A percentile compares a stretch with the other conserved stretches of the same genome.
Conservation (phyloP, 2,113 vertebrate species). For the Hippopotamus amphibius region DNA sequence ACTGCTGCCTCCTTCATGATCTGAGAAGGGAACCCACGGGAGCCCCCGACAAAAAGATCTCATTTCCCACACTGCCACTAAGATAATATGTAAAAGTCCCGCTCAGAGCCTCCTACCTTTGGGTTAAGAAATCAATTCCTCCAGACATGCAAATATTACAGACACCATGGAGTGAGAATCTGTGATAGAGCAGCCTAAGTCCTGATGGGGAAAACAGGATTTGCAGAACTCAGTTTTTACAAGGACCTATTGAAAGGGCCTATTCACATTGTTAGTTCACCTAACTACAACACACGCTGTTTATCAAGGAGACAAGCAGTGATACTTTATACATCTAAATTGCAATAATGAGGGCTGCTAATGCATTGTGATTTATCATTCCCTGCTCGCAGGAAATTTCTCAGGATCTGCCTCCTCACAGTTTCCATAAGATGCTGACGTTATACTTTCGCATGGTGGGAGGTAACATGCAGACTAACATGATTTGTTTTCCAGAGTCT, state of each 20-base stretch:
- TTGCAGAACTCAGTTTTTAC: background rate
- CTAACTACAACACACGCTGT: background rate
- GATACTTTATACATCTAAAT: background rate
- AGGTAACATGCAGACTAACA: background rate
- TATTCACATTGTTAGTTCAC: background rate
- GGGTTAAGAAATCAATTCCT: conserved; percentile 46
- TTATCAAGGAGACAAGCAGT: background rate
- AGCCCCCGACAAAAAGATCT: background rate
- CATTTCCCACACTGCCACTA: background rate
- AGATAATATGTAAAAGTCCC: background rate
- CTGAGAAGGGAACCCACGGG: background rate
- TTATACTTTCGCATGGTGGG: background rate
- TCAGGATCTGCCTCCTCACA: background rate
- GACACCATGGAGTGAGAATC: background rate
- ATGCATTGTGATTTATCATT: background rate
- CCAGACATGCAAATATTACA: background rate
- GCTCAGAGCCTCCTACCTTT: background rate
- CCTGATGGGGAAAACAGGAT: background rate
- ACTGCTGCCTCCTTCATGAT: background rate
- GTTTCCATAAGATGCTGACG: background rate
- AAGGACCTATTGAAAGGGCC: background rate
- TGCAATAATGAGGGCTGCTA: background rate
- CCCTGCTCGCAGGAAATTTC: background rate
- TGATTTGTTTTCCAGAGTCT: background rate
- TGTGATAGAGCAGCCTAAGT: background rate